Percentiles rank a stretch among this genome's conserved stretches.
phyloP scores from a whole-genome alignment of 2,113 vertebrate species.

The Puma concolor region DNA sequence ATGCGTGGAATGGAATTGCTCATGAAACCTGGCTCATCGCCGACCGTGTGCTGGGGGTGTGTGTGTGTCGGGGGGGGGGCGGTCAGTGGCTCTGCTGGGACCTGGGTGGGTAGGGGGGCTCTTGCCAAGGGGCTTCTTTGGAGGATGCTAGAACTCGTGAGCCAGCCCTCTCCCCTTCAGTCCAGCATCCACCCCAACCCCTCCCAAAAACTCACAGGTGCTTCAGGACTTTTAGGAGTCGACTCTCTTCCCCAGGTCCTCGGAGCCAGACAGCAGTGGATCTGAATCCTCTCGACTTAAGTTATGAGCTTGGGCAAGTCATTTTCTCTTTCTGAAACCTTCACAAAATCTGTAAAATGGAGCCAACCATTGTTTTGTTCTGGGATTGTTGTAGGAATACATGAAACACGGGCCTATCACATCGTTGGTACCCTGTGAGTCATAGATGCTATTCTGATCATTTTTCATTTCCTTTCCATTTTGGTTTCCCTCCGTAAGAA shows the following conservation, averaged over 20 bases:
- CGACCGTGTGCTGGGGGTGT: neutral
- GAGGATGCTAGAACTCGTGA: rapidly evolving
- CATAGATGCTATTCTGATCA: rapidly evolving
- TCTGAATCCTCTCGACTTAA: neutral
- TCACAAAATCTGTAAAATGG: neutral
- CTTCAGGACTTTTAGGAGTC: neutral
- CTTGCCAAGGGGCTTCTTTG: neutral
- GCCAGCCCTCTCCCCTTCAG: neutral
- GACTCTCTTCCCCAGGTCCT: neutral
- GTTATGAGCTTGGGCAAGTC: neutral
- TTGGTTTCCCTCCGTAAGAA: neutral
- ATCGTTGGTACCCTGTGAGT: rapidly evolving
- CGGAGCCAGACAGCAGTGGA: neutral
- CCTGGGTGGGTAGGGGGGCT: too few species aligned
- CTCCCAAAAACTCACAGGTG: neutral
- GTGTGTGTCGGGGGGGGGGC: too few species aligned
- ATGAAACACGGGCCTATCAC: neutral
- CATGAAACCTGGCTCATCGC: slow-evolving; percentile 69
- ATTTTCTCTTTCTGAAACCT: neutral
- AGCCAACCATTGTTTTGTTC: neutral
- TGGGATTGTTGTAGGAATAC: rapidly evolving
- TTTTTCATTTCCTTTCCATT: rapidly evolving
- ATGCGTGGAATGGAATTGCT: slow-evolving; percentile 81
- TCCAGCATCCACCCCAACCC: neutral
- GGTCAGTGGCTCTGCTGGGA: neutral